Percentiles rank a stretch among this genome's conserved stretches.
Evolutionary conservation across 2,113 vertebrate species (phyloP).

Genomic region (zebrafish (Danio rerio)): DNA sequence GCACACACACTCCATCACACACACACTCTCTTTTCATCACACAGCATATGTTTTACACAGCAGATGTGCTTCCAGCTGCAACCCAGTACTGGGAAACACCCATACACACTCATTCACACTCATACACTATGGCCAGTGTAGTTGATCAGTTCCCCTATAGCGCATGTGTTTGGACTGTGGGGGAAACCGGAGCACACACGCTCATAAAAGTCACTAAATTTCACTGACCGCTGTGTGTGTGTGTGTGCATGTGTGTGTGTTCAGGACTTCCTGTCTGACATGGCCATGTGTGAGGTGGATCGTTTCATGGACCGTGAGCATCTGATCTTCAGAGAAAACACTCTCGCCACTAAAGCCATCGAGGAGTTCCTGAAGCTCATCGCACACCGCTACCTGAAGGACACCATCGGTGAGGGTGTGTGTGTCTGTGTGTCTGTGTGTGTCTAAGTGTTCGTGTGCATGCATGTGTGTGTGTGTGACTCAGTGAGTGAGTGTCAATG

Average conservation of each 20-base stretch:
- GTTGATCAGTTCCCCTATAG: too few relatives aligned
- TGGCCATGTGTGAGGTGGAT: constrained; percentile 98
- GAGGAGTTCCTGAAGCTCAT: constrained; percentile 99
- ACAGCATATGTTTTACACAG: too few relatives aligned
- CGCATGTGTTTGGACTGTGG: too few relatives aligned
- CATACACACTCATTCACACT: too few relatives aligned
- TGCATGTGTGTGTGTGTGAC: background rate
- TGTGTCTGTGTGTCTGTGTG: background rate
- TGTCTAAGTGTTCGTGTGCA: background rate
- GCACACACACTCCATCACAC: background rate
- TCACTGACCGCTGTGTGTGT: background rate
- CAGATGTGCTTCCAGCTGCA: too few relatives aligned
- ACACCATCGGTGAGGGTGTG: constrained; percentile 87
- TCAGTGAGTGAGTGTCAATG: too few relatives aligned
- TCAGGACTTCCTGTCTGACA: constrained; percentile 97
- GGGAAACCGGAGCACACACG: too few relatives aligned
- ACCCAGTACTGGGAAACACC: too few relatives aligned
- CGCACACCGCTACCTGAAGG: constrained; percentile 98
- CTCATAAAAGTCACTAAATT: too few relatives aligned
- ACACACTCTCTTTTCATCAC: too few relatives aligned
- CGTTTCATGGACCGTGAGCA: constrained; percentile 96
- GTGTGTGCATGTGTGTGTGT: constrained; percentile 25
- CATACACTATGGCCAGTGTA: too few relatives aligned
- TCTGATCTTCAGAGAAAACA: constrained; percentile 97
- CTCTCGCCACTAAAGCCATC: constrained; percentile 97